Evolutionary conservation across 2,113 vertebrate species (phyloP), one percentile per base, ranked within the genome.

Genomic region (Plotosus lineatus): DNA sequence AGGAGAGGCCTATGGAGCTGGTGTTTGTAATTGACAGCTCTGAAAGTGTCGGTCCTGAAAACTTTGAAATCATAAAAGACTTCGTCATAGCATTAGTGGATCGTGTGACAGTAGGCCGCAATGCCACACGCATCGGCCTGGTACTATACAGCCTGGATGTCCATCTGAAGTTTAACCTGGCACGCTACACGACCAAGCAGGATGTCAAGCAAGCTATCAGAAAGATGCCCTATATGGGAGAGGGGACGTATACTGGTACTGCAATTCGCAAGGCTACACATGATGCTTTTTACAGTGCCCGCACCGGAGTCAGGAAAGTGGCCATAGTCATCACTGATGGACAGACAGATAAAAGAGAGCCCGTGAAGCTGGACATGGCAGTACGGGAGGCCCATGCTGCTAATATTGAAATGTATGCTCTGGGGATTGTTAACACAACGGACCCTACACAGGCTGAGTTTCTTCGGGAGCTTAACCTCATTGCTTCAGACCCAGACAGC

Each of bases 1-100:
- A 98, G 87, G 95, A 96, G 87, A 95, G 94, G 81, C 96, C 96
- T 6, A 97, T 98, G 96, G 96, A 98, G 78, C 94, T 98, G 79
- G 95, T 97, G 60, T 96, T 98, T 87, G 95, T 98, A 81, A 97
- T 98, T 28, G 96, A 98, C 92, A 97, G 95, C 81, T 97, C 96
- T 78, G 96, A 98, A 85, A 98, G 96, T 0, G 96, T 97, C 10
- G 96, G 96, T 42, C 95, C 95, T 17, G 95, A 96, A 86, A 97
- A 97, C 90, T 96, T 98, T 88, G 95, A 96, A 87, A 95, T 96
- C 88, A 94, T 97, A 87, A 97, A 97, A 89, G 94, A 96, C 90
- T 98, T 97, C 80, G 95, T 98, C 87, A 95, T 89, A 12, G 91
- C 95, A 75, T 84, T 98, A 87, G 94, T 97, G 83, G 96, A 98